Evolutionary conservation across 2,888 invertebrate species (phyloP).

Genomic region (Tachina grossa): DNA sequence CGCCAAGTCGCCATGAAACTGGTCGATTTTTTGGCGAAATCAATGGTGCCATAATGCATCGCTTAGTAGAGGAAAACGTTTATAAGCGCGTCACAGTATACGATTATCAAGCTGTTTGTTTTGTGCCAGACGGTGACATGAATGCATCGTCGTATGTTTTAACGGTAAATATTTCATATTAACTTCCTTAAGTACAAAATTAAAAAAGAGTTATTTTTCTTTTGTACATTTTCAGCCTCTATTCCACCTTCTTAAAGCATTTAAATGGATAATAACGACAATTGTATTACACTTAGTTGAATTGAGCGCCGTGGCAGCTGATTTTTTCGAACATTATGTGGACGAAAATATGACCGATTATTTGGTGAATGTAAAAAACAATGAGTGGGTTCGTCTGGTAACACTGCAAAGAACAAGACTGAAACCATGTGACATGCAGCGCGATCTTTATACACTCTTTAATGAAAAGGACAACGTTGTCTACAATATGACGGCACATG

Average conservation of each 20-base stretch:
- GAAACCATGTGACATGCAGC: conserved; percentile 92
- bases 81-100: conserved; percentile 89
- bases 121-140: conserved; percentile 86
- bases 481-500: conserved; percentile 82
- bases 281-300: conserved; percentile 85
- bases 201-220: no score
- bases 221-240: conserved; percentile 84
- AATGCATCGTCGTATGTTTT: conserved; percentile 86
- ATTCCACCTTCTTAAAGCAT: conserved; percentile 84
- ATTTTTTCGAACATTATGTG: conserved; percentile 82
- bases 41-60: conserved; percentile 89
- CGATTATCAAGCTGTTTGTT: conserved; percentile 96
- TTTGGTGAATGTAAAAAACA: conserved; percentile 83
- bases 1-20: conserved; percentile 88
- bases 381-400: conserved; percentile 86
- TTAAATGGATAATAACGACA: conserved; percentile 85
- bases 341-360: conserved; percentile 84
- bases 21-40: conserved; percentile 95
- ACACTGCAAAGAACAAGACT: conserved; percentile 90
- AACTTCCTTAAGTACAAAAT: no score
- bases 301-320: conserved; percentile 84
- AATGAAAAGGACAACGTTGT: conserved; percentile 84
- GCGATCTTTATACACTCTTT: conserved; percentile 84
- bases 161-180: conserved; percentile 84
- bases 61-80: conserved; percentile 88